Percentiles rank a stretch among this genome's conserved stretches.
Evolutionary conservation across 2,113 vertebrate genomes (phyloP).

Genomic region (Sigmodon hispidus): DNA sequence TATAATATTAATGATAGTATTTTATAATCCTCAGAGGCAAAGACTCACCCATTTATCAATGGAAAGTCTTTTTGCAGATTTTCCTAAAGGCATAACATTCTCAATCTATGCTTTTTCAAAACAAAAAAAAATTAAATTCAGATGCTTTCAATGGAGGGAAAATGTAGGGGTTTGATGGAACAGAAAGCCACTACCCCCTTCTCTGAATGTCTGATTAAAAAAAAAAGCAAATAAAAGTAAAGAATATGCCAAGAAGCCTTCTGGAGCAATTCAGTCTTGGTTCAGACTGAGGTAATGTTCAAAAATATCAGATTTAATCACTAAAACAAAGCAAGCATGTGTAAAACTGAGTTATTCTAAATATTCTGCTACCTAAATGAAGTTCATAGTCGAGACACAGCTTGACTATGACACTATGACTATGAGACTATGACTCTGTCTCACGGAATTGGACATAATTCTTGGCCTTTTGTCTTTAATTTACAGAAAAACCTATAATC

Average conservation of each 20-base stretch:
- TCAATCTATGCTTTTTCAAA: not conserved
- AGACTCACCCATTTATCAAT: slow-evolving; percentile 34
- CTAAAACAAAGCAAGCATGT: slow-evolving; percentile 14
- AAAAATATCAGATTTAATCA: slow-evolving; percentile 45
- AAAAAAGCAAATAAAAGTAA: not conserved
- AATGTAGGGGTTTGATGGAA: not conserved
- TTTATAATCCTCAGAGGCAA: slow-evolving; percentile 39
- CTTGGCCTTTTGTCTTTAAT: slow-evolving; percentile 33
- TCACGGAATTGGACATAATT: not conserved
- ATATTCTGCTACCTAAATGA: not conserved
- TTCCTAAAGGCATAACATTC: slow-evolving; percentile 29
- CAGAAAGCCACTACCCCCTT: not conserved
- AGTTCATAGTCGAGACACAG: slow-evolving; percentile 13
- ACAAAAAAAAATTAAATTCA: not conserved
- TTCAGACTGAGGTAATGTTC: not conserved
- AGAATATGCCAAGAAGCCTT: slow-evolving; percentile 41
- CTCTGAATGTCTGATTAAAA: not conserved
- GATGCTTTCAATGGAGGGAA: slow-evolving; percentile 23
- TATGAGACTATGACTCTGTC: not conserved
- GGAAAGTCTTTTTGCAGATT: slow-evolving; percentile 31
- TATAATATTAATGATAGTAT: slow-evolving; percentile 57
- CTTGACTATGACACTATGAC: no score
- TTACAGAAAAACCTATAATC: not conserved
- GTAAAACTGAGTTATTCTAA: slow-evolving; percentile 34
- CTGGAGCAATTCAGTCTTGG: not conserved